These are phyloP conservation scores for Mythimna loreyi DNA, from an alignment of 2,888 invertebrate genomes.

Conservation along the genomic window DNA sequence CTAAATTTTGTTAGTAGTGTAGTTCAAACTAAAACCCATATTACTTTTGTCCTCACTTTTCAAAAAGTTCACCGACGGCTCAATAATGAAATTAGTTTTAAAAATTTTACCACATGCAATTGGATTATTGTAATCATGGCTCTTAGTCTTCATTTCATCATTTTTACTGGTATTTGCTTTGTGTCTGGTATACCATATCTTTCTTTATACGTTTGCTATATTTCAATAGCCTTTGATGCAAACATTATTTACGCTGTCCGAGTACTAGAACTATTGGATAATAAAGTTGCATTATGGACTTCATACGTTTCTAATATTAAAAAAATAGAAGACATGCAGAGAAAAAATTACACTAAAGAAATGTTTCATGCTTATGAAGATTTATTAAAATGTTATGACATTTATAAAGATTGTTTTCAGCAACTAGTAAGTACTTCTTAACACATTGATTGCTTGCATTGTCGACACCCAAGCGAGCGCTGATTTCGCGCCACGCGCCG, in stretches of 20 bases:
- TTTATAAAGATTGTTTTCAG: constrained; percentile 15
- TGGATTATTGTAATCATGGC: constrained; percentile 1
- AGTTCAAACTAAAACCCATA: not conserved
- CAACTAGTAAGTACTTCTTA: constrained; percentile 18
- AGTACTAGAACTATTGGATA: constrained; percentile 11
- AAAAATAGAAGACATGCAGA: not conserved
- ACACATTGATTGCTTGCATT: not conserved
- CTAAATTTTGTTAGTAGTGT: not conserved
- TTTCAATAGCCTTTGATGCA: constrained; percentile 7
- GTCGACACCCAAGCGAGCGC: no score
- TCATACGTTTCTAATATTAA: not conserved
- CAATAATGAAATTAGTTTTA: not conserved
- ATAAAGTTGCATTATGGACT: constrained; percentile 15
- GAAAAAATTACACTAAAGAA: not conserved
- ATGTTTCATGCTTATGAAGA: constrained; percentile 18
- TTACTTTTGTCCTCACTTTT: not conserved
- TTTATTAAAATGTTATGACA: constrained; percentile 27
- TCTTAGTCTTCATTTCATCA: not conserved
- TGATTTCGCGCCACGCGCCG: no score
- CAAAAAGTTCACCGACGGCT: not conserved
- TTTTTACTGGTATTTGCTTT: not conserved
- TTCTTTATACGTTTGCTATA: not conserved
- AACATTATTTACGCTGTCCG: constrained; percentile 32
- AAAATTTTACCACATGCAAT: not conserved
- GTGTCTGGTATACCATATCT: not conserved